phyloP scores from a whole-genome alignment of 2,797 vertebrate species.

The Mus minutoides region DNA sequence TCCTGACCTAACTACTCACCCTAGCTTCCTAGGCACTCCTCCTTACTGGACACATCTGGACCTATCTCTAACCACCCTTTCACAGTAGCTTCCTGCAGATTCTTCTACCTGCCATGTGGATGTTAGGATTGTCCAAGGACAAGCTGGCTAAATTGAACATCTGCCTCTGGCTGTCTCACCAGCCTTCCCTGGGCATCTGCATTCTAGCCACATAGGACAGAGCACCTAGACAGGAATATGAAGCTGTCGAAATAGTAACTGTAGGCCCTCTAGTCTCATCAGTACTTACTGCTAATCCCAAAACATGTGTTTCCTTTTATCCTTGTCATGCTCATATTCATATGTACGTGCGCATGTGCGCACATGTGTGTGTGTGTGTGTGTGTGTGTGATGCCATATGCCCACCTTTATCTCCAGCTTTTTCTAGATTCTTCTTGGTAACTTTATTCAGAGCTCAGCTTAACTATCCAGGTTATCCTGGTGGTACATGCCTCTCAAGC shows the following conservation, averaged over 20 bases:
- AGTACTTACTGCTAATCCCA: neutral
- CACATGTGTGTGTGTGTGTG: neutral
- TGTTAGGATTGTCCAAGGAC: neutral
- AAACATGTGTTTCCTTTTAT: neutral
- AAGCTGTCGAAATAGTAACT: neutral
- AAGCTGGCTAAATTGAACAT: neutral
- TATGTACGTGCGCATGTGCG: no score
- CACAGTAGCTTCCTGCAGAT: neutral
- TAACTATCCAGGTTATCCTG: neutral
- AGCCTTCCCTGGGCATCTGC: neutral
- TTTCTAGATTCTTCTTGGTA: neutral
- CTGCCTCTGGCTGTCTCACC: neutral
- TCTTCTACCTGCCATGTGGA: neutral
- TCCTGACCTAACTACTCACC: neutral
- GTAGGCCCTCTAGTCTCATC: neutral
- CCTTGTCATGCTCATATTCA: no score
- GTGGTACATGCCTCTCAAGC: neutral
- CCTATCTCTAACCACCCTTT: neutral
- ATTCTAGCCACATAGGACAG: neutral
- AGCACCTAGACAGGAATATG: neutral
- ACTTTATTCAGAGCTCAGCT: neutral
- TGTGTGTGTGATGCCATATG: neutral
- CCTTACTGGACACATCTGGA: neutral
- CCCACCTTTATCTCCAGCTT: accelerated
- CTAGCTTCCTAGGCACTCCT: neutral